Evolutionary conservation across 2,797 vertebrate genomes (phyloP).

Genomic region (Clarias platycephalus): DNA sequence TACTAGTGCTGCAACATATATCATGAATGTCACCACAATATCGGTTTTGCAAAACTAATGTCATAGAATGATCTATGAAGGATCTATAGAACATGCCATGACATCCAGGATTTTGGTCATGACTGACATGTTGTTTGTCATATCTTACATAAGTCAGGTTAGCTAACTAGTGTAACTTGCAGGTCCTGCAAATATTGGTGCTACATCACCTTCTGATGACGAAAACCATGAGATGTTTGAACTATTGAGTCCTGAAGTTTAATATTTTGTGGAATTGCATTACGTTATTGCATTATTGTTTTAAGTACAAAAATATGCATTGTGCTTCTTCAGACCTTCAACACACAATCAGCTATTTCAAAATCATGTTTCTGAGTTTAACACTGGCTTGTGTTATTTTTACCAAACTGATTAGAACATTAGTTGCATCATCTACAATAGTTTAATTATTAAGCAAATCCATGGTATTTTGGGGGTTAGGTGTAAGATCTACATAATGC

Average conservation of each 20-base stretch:
- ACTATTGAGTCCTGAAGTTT: neutral
- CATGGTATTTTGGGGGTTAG: neutral
- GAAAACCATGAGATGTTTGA: neutral
- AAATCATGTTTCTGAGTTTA: neutral
- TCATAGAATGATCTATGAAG: neutral
- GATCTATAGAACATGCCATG: neutral
- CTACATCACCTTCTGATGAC: neutral
- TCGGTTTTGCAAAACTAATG: neutral
- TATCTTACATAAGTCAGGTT: neutral
- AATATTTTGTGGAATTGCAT: constrained; percentile 9
- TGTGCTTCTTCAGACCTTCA: neutral
- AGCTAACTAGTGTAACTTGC: neutral
- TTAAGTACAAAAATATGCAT: neutral
- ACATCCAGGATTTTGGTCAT: neutral
- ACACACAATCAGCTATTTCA: neutral
- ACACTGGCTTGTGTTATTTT: neutral
- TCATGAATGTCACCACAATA: neutral
- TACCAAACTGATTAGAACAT: neutral
- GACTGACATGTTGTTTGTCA: neutral
- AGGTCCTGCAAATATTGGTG: neutral
- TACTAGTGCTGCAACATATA: neutral
- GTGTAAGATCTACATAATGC: neutral
- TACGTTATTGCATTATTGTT: too few species aligned
- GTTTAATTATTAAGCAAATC: neutral
- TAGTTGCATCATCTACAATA: neutral